Evolutionary conservation across 2,113 vertebrate genomes (phyloP).

Genomic region (Passer montanus): DNA sequence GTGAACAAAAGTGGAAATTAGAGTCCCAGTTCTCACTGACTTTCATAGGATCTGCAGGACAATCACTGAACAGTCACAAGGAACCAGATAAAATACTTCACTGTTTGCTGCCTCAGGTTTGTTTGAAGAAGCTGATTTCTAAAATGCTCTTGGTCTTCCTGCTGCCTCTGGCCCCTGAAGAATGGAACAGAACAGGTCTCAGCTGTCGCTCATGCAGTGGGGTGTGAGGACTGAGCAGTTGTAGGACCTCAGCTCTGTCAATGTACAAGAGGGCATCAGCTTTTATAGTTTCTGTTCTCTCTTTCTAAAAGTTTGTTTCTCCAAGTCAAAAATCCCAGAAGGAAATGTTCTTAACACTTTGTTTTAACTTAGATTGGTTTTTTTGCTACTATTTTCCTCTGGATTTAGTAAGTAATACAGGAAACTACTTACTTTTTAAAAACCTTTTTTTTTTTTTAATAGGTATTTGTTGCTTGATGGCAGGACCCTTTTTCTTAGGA

Average conservation of each 20-base stretch:
- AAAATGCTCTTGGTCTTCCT: not conserved
- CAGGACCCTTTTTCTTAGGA: not conserved
- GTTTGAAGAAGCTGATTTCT: not conserved
- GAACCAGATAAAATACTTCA: not conserved
- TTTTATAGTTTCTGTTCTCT: not conserved
- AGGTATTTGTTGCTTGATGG: not conserved
- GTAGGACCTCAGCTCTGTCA: accelerated
- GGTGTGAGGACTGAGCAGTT: not conserved
- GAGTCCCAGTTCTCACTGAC: not conserved
- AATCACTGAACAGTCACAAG: not conserved
- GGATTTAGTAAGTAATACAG: not conserved
- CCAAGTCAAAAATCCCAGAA: not conserved
- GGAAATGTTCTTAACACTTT: not conserved
- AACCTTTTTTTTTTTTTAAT: not conserved
- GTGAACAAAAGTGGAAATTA: not conserved
- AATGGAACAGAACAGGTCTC: not conserved
- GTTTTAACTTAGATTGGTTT: not conserved
- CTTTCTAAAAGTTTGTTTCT: not conserved
- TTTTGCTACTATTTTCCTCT: not conserved
- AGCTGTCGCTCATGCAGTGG: accelerated
- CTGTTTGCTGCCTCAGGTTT: not conserved
- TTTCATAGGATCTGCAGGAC: not conserved
- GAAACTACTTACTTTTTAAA: not conserved
- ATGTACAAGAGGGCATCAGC: too few relatives aligned
- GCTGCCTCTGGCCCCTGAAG: not conserved